A percentile compares a stretch with the other conserved stretches of the same genome.
Evolutionary conservation across 2,888 invertebrate genomes (phyloP).

Genomic region (Flabesymbios commensalis): DNA sequence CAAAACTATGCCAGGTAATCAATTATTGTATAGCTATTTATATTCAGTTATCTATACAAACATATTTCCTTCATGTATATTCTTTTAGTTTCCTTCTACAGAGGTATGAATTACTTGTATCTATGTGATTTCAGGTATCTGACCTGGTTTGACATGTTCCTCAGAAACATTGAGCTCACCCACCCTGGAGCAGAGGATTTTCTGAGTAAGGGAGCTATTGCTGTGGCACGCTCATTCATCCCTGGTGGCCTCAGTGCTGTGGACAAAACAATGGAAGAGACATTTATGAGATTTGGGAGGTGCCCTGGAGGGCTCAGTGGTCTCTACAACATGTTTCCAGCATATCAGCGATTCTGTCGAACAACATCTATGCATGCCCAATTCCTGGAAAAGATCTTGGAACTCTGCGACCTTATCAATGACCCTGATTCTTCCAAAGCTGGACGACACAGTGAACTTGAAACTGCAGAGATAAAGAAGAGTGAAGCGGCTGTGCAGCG

Average conservation of each 20-base stretch:
- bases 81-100: too few relatives aligned
- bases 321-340: too few relatives aligned
- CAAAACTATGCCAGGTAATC: slow-evolving; percentile 2
- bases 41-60: too few relatives aligned
- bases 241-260: slow-evolving; percentile 7
- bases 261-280: slow-evolving; percentile 27
- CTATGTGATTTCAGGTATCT: too few relatives aligned
- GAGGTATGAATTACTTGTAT: too few relatives aligned
- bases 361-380: too few relatives aligned
- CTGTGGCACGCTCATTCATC: slow-evolving; percentile 4
- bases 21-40: too few relatives aligned
- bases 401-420: neutral
- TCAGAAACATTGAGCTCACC: slow-evolving; percentile 5
- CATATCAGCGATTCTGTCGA: too few relatives aligned
- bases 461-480: slow-evolving; percentile 16
- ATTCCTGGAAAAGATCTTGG: too few relatives aligned
- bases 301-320: too few relatives aligned
- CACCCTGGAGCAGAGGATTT: slow-evolving; percentile 1
- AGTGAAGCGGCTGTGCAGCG: slow-evolving; percentile 19
- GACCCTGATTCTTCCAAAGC: slow-evolving; percentile 5
- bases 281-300: slow-evolving; percentile 29
- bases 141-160: neutral
- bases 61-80: too few relatives aligned
- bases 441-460: slow-evolving; percentile 9
- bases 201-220: slow-evolving; percentile 1